Evolutionary conservation across 2,797 vertebrate genomes (phyloP).

Genomic region (Gymnothorax reevesii): DNA sequence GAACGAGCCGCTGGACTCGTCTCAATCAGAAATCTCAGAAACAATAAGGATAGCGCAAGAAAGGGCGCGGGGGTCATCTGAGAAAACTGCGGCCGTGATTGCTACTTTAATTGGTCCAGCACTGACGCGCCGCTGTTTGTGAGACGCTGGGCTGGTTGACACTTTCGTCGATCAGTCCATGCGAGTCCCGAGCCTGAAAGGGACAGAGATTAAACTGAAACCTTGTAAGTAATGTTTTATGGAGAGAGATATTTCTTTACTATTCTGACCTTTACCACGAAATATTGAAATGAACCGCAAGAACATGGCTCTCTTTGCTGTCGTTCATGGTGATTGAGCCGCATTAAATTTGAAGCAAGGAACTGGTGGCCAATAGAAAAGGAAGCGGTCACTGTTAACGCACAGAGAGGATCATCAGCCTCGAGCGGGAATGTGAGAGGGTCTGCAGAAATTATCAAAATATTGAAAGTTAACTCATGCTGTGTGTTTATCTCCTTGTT

Average conservation of each 20-base stretch:
- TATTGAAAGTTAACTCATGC: not conserved
- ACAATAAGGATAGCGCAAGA: constrained; percentile 70
- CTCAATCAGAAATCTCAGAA: constrained; percentile 66
- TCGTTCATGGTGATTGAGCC: constrained; percentile 39
- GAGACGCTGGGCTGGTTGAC: constrained; percentile 58
- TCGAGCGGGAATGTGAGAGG: not conserved
- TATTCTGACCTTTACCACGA: constrained; percentile 62
- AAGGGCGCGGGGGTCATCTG: constrained; percentile 50
- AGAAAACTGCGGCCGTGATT: constrained; percentile 55
- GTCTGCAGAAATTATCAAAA: not conserved
- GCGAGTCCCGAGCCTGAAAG: constrained; percentile 49
- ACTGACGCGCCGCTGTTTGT: constrained; percentile 55
- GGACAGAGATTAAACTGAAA: constrained; percentile 54
- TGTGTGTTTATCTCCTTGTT: not conserved
- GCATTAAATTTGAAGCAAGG: constrained; percentile 48
- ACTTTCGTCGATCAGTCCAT: constrained; percentile 63
- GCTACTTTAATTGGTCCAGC: constrained; percentile 64
- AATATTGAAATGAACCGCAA: constrained; percentile 62
- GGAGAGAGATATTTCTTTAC: constrained; percentile 56
- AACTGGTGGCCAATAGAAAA: not conserved
- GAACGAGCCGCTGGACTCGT: constrained; percentile 67
- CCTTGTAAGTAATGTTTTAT: constrained; percentile 57
- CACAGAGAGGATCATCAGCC: not conserved
- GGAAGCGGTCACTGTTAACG: not conserved
- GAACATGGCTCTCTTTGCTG: constrained; percentile 57